A percentile compares a stretch with the other conserved stretches of the same genome.
phyloP scores from a whole-genome alignment of 2,797 vertebrate genomes.

The Dryobates pubescens region DNA sequence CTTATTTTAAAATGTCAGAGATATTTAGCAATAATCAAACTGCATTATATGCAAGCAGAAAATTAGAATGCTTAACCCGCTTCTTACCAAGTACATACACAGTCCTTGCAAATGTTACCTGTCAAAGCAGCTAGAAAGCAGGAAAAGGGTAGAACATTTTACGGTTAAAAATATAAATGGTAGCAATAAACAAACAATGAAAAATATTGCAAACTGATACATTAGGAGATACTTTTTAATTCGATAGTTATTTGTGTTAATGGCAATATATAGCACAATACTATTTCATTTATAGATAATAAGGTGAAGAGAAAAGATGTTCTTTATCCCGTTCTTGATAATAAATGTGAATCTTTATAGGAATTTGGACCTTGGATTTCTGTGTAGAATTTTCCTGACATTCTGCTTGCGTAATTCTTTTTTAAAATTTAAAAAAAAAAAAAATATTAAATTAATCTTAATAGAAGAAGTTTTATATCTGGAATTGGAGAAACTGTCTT shows the following conservation, averaged over 20 bases:
- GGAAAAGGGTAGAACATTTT: neutral
- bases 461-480: neutral
- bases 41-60: neutral
- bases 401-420: neutral
- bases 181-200: neutral
- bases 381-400: neutral
- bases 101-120: neutral
- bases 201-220: neutral
- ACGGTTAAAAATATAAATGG: neutral
- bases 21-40: conserved; percentile 35
- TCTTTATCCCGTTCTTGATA: neutral
- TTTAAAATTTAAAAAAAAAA: no score
- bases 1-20: conserved; percentile 1
- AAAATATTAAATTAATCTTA: neutral
- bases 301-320: neutral
- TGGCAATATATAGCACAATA: neutral
- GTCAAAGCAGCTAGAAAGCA: neutral
- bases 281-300: neutral
- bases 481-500: neutral
- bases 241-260: neutral
- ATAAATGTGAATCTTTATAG: neutral
- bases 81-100: neutral
- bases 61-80: conserved; percentile 10
- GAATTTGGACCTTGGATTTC: neutral
- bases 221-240: neutral